Evolutionary conservation across 2,113 vertebrate species (phyloP), one percentile per base, ranked within the genome.

Genomic region (Vulpes ferrilata): DNA sequence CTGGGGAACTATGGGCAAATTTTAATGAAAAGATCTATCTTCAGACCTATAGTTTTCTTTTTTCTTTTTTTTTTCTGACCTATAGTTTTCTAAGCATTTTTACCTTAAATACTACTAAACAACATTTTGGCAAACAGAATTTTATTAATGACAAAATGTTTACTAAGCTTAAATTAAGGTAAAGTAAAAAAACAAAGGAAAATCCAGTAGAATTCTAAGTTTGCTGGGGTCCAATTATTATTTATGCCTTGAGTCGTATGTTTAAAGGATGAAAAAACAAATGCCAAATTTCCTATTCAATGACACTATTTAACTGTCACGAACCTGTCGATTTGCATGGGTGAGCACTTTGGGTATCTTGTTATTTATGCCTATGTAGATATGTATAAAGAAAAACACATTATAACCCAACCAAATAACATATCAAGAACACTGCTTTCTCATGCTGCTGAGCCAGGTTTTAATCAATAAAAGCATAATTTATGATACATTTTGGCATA

Each of bases 111-210:
- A 51, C 16, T 48, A 32, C 22, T 62, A 85, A 71, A 13, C 3
- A 25, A 65, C 15, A 60, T 81, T 25, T 5, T 79, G 64, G 55
- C 15, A 84, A 96, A 71, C 10, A 89, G 1, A 86, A 88, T 43
- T 94, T 55, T 51, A 81, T 73, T 74, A 64, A 65, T 55, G 30
- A 94, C 5, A 81, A 90, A 73, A 9, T 74, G n/a, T 27, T 69
- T 57, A 83, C 20, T 90, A 83, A 73, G 69, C 32, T 64, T 73
- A 92, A 59, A 57, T 6, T 76, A 55, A 80, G 15, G 11, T 55
- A 32, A 89, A 95, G 22, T 48, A 78, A 89, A 93, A 93, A 93
- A 84, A n/a, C 3, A 78, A 90, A 64, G 32, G 22, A 55, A 92
- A 92, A 51, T 22, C n/a, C 53, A 89, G 17, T 0, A 92, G 60